phyloP scores from a whole-genome alignment of 35 echinoderm and acorn worm genomes.

The Patiria miniata region DNA sequence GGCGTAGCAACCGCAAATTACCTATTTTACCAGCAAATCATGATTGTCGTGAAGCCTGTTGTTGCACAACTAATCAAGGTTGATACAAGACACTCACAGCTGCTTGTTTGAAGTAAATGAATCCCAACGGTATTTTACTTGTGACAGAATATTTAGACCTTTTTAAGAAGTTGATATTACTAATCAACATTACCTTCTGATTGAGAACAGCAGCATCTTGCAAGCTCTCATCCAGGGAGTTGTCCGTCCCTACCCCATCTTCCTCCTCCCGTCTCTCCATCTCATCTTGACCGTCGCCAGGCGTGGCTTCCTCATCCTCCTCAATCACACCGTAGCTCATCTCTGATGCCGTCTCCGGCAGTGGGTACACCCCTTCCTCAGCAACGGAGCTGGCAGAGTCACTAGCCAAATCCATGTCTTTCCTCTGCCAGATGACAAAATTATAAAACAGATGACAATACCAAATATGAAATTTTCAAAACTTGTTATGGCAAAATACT shows the following conservation, averaged over 20 bases:
- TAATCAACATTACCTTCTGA: not conserved
- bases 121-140: too few species aligned
- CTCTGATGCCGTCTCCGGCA: conserved; percentile 88
- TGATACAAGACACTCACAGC: too few species aligned
- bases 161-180: too few species aligned
- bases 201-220: not conserved
- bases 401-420: conserved; percentile 57
- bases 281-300: not conserved
- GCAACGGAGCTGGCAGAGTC: conserved; percentile 53
- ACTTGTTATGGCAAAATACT: not conserved
- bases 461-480: too few species aligned
- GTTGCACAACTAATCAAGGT: too few species aligned
- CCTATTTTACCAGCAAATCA: too few species aligned
- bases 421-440: conserved; percentile 26
- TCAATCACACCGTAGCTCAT: conserved; percentile 51
- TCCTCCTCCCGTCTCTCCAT: not conserved
- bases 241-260: not conserved
- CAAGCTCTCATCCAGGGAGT: not conserved
- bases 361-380: conserved; percentile 84
- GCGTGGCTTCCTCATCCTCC: conserved; percentile 16
- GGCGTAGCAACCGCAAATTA: too few species aligned
- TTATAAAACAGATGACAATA: too few species aligned
- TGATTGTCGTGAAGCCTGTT: too few species aligned
- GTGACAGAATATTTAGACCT: too few species aligned
- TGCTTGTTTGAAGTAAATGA: too few species aligned